phyloP scores from a whole-genome alignment of 2,797 vertebrate genomes.

The Etheostoma nigrum region DNA sequence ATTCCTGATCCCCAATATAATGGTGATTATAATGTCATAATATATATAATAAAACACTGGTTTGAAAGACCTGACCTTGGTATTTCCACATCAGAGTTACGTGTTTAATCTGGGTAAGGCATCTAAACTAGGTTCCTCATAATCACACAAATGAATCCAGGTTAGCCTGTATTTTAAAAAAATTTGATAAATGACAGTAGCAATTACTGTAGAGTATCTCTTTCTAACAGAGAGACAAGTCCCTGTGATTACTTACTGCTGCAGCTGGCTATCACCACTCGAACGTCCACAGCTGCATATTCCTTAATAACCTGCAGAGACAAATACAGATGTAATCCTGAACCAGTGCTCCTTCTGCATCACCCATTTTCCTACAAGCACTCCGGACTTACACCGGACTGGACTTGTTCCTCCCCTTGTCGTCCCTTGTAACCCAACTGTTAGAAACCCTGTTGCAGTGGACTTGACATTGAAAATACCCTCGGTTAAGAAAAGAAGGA shows the following conservation, averaged over 20 bases:
- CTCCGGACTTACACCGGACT: background rate
- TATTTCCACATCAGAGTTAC: too few species aligned
- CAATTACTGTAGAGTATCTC: too few species aligned
- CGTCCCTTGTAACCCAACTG: background rate
- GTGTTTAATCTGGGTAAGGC: too few species aligned
- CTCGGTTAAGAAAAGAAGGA: background rate
- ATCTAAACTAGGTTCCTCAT: too few species aligned
- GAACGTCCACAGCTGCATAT: slow-evolving; percentile 87
- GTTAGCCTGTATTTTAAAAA: too few species aligned
- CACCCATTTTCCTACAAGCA: background rate
- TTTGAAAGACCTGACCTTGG: too few species aligned
- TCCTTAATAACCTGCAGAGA: slow-evolving; percentile 91
- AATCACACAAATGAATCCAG: too few species aligned
- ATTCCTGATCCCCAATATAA: too few species aligned
- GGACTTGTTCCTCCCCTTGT: background rate
- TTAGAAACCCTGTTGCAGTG: background rate
- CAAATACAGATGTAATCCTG: background rate
- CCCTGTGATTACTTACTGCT: slow-evolving; percentile 87
- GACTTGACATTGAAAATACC: background rate
- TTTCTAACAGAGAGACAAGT: background rate
- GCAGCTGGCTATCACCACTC: slow-evolving; percentile 89
- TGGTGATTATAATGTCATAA: too few species aligned
- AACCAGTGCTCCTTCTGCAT: background rate
- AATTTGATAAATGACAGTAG: too few species aligned
- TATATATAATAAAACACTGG: too few species aligned